Base-by-base conservation (phyloP, 1,140 invertebrate genomes). In the Leptonema lineaticorne region DNA sequence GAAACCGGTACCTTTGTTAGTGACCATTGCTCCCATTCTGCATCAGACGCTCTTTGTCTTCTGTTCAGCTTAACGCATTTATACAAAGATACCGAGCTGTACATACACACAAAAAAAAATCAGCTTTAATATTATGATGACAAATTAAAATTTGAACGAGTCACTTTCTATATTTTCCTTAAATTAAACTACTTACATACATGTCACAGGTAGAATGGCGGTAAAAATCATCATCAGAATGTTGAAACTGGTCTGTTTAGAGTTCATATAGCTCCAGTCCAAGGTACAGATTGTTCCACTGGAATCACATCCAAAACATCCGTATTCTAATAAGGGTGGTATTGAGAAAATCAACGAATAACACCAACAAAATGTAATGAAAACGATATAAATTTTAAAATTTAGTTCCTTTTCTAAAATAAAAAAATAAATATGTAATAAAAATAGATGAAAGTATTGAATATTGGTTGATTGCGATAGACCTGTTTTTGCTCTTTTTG, bases 311-410 rank as follows among this genome's bases (percentile, higher is more conserved):
- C 78, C 78, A 66, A 79, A 84, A 9, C 77, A 64, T 65, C 82
- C 82, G 64, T 80, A 82, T n/a, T 79, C 77, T 50, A 83, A 78
- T 5, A 83, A 68, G 0, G 82, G 82, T 16, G 81, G 81, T 3
- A 76, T 77, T 0, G 82, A 76, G 68, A 82, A 82, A 11, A 79
- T 72, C 6, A 78, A 67, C 6, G 78, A 74, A 26, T 73, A 75
- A 4, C 78, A 57, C 81, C 80, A 83, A 73, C 81, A 80, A 1
- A 77, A 70, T n/a, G 75, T 75, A 1, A 81, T 74, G 8, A 80
- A 64, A 20, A 71, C 73, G 73, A 78, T 79, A 71, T 84, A 83
- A 30, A 79, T 78, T 72, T 75, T 75, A 59, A 80, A 71, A 63
- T 78, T 76, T n/a, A 83, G 57, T 26, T 73, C 76, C 76, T 72